These are phyloP conservation scores for Osmerus mordax DNA, from an alignment of 2,113 vertebrate species.

Conservation along the genomic window DNA sequence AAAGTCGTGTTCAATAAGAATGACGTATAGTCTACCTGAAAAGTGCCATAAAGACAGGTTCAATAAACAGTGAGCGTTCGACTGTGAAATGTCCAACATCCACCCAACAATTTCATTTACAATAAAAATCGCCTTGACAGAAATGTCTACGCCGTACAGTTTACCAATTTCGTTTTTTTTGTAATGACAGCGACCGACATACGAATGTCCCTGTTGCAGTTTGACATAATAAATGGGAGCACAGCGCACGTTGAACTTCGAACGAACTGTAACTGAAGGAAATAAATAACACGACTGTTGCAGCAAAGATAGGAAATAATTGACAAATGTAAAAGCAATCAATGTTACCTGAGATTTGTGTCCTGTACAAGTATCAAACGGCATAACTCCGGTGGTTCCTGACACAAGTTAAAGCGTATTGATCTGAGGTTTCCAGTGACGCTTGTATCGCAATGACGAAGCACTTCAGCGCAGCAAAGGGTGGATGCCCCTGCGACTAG, in stretches of 20 bases:
- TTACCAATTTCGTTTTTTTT: too few species aligned
- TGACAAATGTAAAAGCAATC: background rate
- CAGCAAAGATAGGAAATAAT: background rate
- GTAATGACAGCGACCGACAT: background rate
- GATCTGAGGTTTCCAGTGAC: slow-evolving; percentile 44
- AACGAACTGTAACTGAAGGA: background rate
- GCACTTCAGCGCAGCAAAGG: slow-evolving; percentile 37
- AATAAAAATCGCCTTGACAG: too few species aligned
- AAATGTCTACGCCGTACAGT: too few species aligned
- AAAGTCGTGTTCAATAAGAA: too few species aligned
- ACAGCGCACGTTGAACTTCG: slow-evolving; percentile 1
- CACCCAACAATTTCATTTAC: too few species aligned
- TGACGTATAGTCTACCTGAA: too few species aligned
- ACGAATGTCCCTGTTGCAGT: background rate
- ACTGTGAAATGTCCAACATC: too few species aligned
- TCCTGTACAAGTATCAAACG: background rate
- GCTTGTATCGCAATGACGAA: slow-evolving; percentile 57
- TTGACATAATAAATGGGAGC: background rate
- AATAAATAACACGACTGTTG: background rate
- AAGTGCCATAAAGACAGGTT: too few species aligned
- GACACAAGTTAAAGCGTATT: slow-evolving; percentile 16
- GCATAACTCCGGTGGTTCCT: slow-evolving; percentile 35
- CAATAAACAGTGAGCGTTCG: too few species aligned
- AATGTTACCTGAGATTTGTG: slow-evolving; percentile 48
- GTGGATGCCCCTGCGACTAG: slow-evolving; percentile 41